These are phyloP conservation scores for Acromyrmex echinatior DNA, from an alignment of 1,140 invertebrate genomes.

Conservation along the genomic window DNA sequence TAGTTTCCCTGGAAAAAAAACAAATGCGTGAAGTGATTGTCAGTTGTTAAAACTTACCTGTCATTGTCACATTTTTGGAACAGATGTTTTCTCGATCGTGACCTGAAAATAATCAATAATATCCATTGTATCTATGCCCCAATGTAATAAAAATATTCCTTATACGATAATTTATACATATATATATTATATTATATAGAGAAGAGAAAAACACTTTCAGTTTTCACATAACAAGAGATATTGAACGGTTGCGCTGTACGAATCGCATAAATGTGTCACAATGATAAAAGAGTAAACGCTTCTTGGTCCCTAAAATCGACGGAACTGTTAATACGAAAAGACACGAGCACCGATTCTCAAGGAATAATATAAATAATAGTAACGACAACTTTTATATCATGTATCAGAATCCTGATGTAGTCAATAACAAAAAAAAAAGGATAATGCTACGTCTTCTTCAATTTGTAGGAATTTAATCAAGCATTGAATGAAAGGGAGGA, in stretches of 20 bases:
- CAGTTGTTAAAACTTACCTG: conserved; percentile 67
- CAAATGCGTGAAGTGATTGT: conserved; percentile 53
- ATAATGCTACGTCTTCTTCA: not conserved
- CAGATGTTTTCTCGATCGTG: conserved; percentile 31
- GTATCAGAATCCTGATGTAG: conserved; percentile 25
- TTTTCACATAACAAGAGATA: not conserved
- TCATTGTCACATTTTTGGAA: conserved; percentile 17
- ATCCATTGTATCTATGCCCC: conserved; percentile 34
- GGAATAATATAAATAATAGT: conserved; percentile 51
- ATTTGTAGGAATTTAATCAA: conserved; percentile 22
- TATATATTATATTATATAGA: not conserved
- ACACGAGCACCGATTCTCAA: conserved; percentile 38
- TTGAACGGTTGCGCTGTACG: not conserved
- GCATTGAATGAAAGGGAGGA: not conserved
- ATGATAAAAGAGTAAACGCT: conserved; percentile 14
- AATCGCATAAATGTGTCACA: conserved; percentile 18
- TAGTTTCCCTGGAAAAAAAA: conserved; percentile 70
- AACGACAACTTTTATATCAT: conserved; percentile 49
- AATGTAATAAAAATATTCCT: conserved; percentile 34
- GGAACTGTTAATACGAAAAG: conserved; percentile 24
- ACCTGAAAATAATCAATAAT: conserved; percentile 61
- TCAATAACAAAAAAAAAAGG: conserved; percentile 32
- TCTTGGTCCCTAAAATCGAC: conserved; percentile 15
- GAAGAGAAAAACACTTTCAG: conserved; percentile 9
- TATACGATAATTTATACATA: conserved; percentile 16